A percentile compares a stretch with the other conserved stretches of the same genome.
Conservation (phyloP, 1,140 invertebrate genomes). For the Zaprionus davidi region DNA sequence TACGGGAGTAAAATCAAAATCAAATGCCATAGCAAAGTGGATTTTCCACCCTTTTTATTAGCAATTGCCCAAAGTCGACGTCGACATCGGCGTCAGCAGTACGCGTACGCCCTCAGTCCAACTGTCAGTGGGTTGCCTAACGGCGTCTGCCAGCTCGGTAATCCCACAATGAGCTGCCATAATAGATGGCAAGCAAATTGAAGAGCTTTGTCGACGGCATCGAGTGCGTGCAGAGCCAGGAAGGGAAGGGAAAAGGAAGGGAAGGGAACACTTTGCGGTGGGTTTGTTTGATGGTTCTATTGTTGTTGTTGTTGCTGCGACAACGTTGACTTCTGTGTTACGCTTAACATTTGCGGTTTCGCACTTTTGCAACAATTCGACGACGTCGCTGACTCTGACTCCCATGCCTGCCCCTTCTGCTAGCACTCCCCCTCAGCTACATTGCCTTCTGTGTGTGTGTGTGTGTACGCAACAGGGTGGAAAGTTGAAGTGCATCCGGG, state of each 20-base stretch:
- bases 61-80: constrained; percentile 62
- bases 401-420: constrained; percentile 4
- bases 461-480: constrained; percentile 81
- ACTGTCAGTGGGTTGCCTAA: background rate
- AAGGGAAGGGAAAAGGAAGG: too few relatives aligned
- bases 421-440: background rate
- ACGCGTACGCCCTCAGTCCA: background rate
- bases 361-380: constrained; percentile 82
- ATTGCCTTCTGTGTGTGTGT: background rate
- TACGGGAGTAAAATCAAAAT: constrained; percentile 77
- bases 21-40: constrained; percentile 84
- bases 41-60: constrained; percentile 84
- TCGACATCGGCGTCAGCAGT: background rate
- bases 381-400: constrained; percentile 34
- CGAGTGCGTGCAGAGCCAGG: constrained; percentile 27
- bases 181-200: constrained; percentile 84
- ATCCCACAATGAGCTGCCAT: constrained; percentile 83
- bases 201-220: constrained; percentile 80
- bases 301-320: constrained; percentile 4
- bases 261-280: constrained; percentile 41
- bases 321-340: constrained; percentile 77
- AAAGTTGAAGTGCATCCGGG: constrained; percentile 83
- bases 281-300: constrained; percentile 32
- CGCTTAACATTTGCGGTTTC: constrained; percentile 84
- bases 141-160: constrained; percentile 55